A percentile compares a stretch with the other conserved stretches of the same genome.
Conservation (phyloP, 2,888 invertebrate species). For the Marasmarcha lunaedactyla region DNA sequence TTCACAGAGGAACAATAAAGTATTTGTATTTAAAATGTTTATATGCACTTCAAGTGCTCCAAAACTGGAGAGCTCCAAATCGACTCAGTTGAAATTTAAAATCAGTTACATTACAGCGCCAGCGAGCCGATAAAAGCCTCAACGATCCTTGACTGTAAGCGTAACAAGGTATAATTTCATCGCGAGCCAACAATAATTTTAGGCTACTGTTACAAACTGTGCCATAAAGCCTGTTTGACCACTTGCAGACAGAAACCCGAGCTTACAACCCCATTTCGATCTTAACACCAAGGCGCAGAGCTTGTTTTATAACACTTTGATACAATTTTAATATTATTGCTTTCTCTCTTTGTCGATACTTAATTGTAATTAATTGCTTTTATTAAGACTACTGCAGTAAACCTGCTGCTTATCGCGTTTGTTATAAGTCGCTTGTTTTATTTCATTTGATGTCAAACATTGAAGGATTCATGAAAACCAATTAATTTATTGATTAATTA, state of each 20-base stretch:
- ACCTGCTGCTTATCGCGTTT: too few species aligned
- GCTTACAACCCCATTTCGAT: constrained; percentile 29
- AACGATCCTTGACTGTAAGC: constrained; percentile 17
- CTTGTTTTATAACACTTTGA: constrained; percentile 2
- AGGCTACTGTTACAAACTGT: constrained; percentile 48
- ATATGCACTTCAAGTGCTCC: too few species aligned
- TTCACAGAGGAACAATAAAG: too few species aligned
- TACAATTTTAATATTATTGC: constrained; percentile 20
- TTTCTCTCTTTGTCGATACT: constrained; percentile 28
- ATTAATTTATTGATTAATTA: too few species aligned
- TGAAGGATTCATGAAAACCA: too few species aligned
- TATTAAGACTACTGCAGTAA: not conserved
- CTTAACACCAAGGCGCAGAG: constrained; percentile 27
- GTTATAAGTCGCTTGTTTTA: too few species aligned
- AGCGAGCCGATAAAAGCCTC: not conserved
- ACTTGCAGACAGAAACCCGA: constrained; percentile 40
- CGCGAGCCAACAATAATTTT: constrained; percentile 48
- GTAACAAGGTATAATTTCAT: constrained; percentile 47
- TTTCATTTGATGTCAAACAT: too few species aligned
- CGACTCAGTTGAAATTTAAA: too few species aligned
- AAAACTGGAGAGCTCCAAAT: too few species aligned
- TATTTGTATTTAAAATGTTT: too few species aligned
- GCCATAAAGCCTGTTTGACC: constrained; percentile 46
- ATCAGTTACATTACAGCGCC: not conserved
- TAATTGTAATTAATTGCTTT: constrained; percentile 24